Base-by-base conservation (phyloP, 1,140 invertebrate species). In the Ostrea edulis region DNA sequence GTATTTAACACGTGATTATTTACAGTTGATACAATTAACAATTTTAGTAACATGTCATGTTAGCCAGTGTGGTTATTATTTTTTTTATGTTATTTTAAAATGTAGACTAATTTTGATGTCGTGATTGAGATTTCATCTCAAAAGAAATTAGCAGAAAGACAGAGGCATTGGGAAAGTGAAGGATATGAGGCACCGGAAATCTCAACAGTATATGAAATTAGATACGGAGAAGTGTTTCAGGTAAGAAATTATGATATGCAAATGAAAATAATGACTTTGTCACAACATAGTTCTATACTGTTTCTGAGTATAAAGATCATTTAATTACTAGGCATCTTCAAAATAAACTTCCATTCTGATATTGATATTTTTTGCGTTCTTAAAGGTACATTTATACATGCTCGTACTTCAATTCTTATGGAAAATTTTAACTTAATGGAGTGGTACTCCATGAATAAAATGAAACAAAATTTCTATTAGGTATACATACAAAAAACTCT, bases 141-240 rank as follows among this genome's bases (percentile, higher is more conserved):
- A 12, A 77, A 77, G 29, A 25, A 77, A 77, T 77, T 35, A 12
- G 14, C 22, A 25, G 68, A 77, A 9, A 77, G 68, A 77, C 35
- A 77, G 68, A 77, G 35, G 29, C 25, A 77, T 14, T 77, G 68
- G 68, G 29, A 25, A 25, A 29, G 11, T 2, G 68, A 77, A 14
- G 68, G 68, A 77, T 77, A 77, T 29, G 68, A 77, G 35, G 25
- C 68, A 9, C 68, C 29, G 25, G 68, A 77, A 77, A 9, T 77
- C 11, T 77, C 68, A 22, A 0, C 25, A 8, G 25, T 29, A 9
- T 77, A 14, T 25, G 14, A 29, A 11, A 77, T 77, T 12, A 77
- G 29, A 17, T 29, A 22, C 9, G 29, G 29, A 29, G 25, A 77
- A 29, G 29, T 12, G 2, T 77, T 77, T 77, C 25, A 77, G 29